Base-by-base conservation (phyloP, 2,888 invertebrate genomes). In the Ephialtes manifestator region DNA sequence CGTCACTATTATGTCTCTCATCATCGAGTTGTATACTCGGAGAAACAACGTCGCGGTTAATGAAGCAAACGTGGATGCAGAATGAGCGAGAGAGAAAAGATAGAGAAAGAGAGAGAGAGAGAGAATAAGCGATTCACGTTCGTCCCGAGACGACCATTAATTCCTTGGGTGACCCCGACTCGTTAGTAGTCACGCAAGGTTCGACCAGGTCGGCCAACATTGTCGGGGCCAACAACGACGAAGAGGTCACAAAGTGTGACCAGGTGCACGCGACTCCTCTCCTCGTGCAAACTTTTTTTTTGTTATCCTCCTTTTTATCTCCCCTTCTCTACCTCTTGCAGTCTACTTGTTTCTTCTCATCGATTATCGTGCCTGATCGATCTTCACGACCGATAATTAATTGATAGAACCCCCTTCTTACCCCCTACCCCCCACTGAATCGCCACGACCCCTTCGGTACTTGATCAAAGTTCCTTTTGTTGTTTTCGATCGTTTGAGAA, bases 231-330 rank as follows among this genome's bases (percentile, higher is more conserved):
- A 72, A 67, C 70, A 67, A 58, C 70, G 74, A 78, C 77, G 68
- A 68, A 68, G 77, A 84, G 77, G 78, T 81, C 81, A 72, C 43
- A 65, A 63, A 79, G 65, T 72, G 71, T 65, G 55, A 83, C 83
- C 79, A 75, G 83, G 60, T 83, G 83, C 83, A 72, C 83, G 67
- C 84, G 82, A 68, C 72, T 51, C 65, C 18, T 65, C 18, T 58
- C 60, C 39, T 28, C 31, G 80, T 58, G 63, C 31, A 31, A 65
- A 71, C 31, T 63, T 71, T 75, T 68, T 68, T 75, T 58, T 68
- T 68, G 70, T 58, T 35, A 24, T 91, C 94, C 72, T 92, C 39
- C n/a, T 58, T 28, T 10, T 43, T 35, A n/a, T 48, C 48, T 63
- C 11, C 48, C 11, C 35, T 10, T 10, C 28, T 65, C 18, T 28